These are phyloP conservation scores for Mus caroli DNA, from an alignment of 2,797 vertebrate species.

Conservation along the genomic window DNA sequence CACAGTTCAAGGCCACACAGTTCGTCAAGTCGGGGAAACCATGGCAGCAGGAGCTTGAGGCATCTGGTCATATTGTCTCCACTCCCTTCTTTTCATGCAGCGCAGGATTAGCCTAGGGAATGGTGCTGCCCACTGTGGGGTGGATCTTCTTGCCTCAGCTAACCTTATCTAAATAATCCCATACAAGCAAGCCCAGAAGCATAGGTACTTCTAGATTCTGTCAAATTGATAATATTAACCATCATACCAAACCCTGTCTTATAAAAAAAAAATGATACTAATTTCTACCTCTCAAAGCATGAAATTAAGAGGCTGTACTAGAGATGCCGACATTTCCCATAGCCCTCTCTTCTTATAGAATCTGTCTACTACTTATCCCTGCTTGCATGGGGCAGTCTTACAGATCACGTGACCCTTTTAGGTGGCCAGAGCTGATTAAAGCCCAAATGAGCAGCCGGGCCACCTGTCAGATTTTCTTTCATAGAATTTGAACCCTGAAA, in stretches of 20 bases:
- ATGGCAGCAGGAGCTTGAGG: neutral
- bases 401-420: neutral
- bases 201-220: neutral
- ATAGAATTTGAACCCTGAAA: neutral
- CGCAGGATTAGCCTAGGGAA: neutral
- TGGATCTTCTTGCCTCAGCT: neutral
- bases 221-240: neutral
- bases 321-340: neutral
- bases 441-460: neutral
- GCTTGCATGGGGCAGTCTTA: neutral
- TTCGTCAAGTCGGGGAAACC: neutral
- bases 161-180: neutral
- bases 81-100: neutral
- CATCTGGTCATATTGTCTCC: too few relatives aligned
- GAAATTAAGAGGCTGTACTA: neutral
- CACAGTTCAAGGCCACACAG: neutral
- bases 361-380: too few relatives aligned
- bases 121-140: neutral
- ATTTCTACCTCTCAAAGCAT: conserved; percentile 28
- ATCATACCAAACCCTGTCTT: neutral
- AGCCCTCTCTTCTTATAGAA: neutral
- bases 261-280: neutral
- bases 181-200: neutral
- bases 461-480: neutral
- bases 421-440: neutral